Evolutionary conservation across 2,888 invertebrate genomes (phyloP), one percentile per base, ranked within the genome.

Genomic region (Dryobotodes eremita): DNA sequence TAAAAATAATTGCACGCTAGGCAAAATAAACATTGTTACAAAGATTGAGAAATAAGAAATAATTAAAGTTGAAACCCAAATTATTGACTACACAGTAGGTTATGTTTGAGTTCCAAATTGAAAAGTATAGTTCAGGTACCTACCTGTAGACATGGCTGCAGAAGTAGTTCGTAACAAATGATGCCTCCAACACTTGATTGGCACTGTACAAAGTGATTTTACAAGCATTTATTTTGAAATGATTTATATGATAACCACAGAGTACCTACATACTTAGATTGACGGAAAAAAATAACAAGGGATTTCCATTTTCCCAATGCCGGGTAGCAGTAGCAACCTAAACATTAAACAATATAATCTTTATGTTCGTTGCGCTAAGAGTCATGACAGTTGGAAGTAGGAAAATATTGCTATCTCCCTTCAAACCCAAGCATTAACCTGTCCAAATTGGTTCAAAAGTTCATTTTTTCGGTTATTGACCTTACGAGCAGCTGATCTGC

Each of bases 121-220:
- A 73, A 50, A 71, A 55, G 77, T 80, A 15, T 46, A n/a, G 26
- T 55, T 55, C 6, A 36, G 2, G 10, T 71, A 95, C 95, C 90
- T 71, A 95, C 95, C 90, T 79, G 93, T 89, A 75, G 94, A 89
- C 95, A 95, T 95, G 77, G 92, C 87, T 86, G 91, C 90, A 48
- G 90, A 84, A 26, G 90, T 83, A 84, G 88, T 81, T 88, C 86
- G 89, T 77, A 90, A 71, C 80, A 89, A 89, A 84, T 85, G 77
- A 79, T 75, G 83, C 84, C 91, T 88, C 82, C 85, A 88, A 82
- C 89, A 86, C 89, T 90, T 92, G 55, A 90, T 85, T 85, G 93
- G 53, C 71, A 89, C 85, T 64, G 89, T 80, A 57, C 86, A 86
- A 86, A 94, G 78, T 89, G 91, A 90, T 89, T 91, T 94, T 76